Percentiles rank a stretch among this genome's conserved stretches.
Evolutionary conservation across 2,888 invertebrate species (phyloP).

Genomic region (Litoditis marina): DNA sequence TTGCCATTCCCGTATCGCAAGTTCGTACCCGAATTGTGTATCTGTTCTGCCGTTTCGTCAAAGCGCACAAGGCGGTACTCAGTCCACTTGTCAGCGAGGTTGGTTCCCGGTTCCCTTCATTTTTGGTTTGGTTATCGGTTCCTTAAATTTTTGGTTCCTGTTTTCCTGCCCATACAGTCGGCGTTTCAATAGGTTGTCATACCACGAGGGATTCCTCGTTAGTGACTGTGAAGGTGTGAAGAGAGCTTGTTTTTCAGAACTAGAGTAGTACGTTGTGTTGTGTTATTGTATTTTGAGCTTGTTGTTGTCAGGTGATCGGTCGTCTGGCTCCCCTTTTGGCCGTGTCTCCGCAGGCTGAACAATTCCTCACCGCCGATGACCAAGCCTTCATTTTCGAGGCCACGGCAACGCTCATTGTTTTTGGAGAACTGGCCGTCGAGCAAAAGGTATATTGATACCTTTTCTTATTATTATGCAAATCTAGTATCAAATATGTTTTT

Average conservation of each 20-base stretch:
- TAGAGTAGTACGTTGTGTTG: no score
- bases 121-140: not conserved
- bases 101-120: not conserved
- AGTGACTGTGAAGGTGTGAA: not conserved
- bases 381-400: conserved; percentile 69
- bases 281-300: not conserved
- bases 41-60: conserved; percentile 68
- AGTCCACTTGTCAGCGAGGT: conserved; percentile 40
- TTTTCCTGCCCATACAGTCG: not conserved
- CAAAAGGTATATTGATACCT: conserved; percentile 39
- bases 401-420: conserved; percentile 67
- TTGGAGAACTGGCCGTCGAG: conserved; percentile 65
- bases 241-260: no score
- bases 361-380: conserved; percentile 66
- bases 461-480: not conserved
- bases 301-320: conserved; percentile 62
- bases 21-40: conserved; percentile 68
- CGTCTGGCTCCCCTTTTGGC: conserved; percentile 66
- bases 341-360: conserved; percentile 64
- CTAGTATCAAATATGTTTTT: no score
- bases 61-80: conserved; percentile 65
- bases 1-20: conserved; percentile 41
- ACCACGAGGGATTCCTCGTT: not conserved
- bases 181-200: no score
- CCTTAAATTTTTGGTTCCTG: no score